A percentile compares a stretch with the other conserved stretches of the same genome.
Conservation (phyloP, 2,797 vertebrate species). For the Semaprochilodus insignis region DNA sequence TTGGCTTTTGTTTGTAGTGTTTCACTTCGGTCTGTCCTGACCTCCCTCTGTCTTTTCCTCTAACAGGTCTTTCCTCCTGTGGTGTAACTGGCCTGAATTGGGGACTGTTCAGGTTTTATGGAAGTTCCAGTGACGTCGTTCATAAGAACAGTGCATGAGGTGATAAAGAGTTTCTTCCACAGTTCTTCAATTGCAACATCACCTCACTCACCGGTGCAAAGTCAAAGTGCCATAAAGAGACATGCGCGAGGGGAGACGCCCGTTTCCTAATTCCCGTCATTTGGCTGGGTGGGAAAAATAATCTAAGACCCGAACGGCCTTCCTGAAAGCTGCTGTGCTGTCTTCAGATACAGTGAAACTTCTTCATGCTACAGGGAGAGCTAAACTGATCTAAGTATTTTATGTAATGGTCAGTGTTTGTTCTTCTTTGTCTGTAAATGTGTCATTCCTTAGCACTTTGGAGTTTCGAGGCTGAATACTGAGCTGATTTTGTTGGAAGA, state of each 20-base stretch:
- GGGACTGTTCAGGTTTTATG: not conserved
- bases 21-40: not conserved
- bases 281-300: constrained; percentile 14
- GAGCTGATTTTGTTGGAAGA: not conserved
- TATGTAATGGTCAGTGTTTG: not conserved
- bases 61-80: too few species aligned
- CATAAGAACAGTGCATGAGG: not conserved
- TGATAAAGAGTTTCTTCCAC: constrained; percentile 2
- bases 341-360: not conserved
- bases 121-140: not conserved
- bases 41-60: not conserved
- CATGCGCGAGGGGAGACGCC: not conserved
- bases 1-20: not conserved
- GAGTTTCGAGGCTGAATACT: not conserved
- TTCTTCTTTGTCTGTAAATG: not conserved
- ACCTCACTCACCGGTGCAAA: constrained; percentile 67
- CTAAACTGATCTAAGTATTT: not conserved
- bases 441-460: not conserved
- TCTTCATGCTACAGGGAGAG: not conserved
- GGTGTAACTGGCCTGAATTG: not conserved
- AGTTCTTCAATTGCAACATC: constrained; percentile 14
- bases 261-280: constrained; percentile 55
- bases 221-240: constrained; percentile 77
- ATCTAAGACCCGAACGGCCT: not conserved
- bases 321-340: constrained; percentile 18